Evolutionary conservation across 1,140 invertebrate genomes (phyloP).

Genomic region (Drosophila mojavensis): DNA sequence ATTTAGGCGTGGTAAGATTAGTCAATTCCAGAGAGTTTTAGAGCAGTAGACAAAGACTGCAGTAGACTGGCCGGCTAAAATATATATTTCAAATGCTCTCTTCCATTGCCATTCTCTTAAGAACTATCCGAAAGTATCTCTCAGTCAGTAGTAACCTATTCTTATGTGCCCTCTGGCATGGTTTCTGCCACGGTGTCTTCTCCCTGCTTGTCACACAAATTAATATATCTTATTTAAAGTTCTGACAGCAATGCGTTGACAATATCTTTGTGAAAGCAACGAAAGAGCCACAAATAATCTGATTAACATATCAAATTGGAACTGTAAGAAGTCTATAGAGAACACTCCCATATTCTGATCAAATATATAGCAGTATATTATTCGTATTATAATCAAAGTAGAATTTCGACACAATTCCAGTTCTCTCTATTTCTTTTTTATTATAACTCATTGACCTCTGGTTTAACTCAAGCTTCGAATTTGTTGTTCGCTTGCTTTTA

Average conservation of each 20-base stretch:
- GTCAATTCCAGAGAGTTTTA: too few relatives aligned
- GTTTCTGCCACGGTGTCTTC: not conserved
- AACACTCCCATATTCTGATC: not conserved
- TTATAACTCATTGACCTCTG: slow-evolving; percentile 66
- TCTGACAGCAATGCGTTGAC: slow-evolving; percentile 16
- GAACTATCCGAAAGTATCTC: too few relatives aligned
- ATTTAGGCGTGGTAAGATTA: too few relatives aligned
- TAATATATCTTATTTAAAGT: not conserved
- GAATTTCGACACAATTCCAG: slow-evolving; percentile 34
- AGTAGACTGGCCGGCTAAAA: too few relatives aligned
- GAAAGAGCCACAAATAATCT: slow-evolving; percentile 52
- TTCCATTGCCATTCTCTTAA: too few relatives aligned
- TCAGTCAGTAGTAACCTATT: too few relatives aligned
- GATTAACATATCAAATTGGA: slow-evolving; percentile 62
- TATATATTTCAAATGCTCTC: too few relatives aligned
- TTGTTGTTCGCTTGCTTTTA: slow-evolving; percentile 44
- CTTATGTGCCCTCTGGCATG: too few relatives aligned
- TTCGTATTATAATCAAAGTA: slow-evolving; percentile 36
- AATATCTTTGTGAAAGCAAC: slow-evolving; percentile 28
- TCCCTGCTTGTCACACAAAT: not conserved
- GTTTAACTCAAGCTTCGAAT: slow-evolving; percentile 58
- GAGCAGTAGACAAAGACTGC: too few relatives aligned
- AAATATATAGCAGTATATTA: slow-evolving; percentile 14
- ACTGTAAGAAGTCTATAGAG: slow-evolving; percentile 30
- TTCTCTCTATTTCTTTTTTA: slow-evolving; percentile 21